A percentile compares a stretch with the other conserved stretches of the same genome.
Conservation (phyloP, 1,140 invertebrate genomes). For the Solen grandis region DNA sequence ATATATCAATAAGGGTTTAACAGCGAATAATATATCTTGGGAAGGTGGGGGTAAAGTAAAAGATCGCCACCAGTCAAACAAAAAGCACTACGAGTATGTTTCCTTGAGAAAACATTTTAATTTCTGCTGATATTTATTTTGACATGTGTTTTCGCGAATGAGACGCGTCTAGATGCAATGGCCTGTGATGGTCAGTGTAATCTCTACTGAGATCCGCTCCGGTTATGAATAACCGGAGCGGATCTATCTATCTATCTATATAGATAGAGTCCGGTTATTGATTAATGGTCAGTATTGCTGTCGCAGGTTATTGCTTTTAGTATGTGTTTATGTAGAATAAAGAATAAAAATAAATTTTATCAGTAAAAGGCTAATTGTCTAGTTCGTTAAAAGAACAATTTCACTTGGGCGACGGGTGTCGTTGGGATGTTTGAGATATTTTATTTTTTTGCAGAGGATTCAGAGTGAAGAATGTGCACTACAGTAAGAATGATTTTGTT, state of each 20-base stretch:
- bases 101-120: too few species aligned
- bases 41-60: constrained; percentile 34
- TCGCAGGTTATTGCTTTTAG: not conserved
- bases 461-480: constrained; percentile 57
- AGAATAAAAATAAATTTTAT: not conserved
- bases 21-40: constrained; percentile 2
- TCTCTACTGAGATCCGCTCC: too few species aligned
- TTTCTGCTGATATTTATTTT: not conserved
- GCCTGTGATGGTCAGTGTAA: not conserved
- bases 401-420: not conserved
- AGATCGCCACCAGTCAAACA: constrained; percentile 32
- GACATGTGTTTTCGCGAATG: not conserved
- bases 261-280: not conserved
- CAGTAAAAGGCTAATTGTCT: not conserved
- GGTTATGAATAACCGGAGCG: not conserved
- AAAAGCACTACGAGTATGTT: constrained; percentile 26
- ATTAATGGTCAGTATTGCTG: not conserved
- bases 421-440: not conserved
- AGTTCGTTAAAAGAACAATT: not conserved
- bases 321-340: not conserved
- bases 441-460: constrained; percentile 65
- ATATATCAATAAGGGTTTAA: not conserved
- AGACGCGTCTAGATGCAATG: not conserved
- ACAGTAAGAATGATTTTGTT: constrained; percentile 69
- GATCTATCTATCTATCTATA: not conserved